These are phyloP conservation scores for Bagarius yarrelli DNA, from an alignment of 2,113 vertebrate species.

Conservation along the genomic window DNA sequence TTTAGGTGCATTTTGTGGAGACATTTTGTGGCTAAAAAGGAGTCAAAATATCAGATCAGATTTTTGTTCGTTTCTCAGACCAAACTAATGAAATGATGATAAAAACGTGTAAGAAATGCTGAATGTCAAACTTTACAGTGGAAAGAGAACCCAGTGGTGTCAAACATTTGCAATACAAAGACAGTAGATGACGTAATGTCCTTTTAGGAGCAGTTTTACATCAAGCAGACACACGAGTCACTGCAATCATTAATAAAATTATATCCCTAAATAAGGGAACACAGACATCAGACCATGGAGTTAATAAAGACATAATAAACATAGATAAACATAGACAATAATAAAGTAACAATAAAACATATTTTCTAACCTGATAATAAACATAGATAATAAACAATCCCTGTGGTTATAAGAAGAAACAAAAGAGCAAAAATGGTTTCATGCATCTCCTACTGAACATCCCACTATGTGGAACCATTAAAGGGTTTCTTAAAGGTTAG, in stretches of 20 bases:
- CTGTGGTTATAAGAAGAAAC: neutral
- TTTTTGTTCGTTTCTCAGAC: neutral
- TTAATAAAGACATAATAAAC: too few species aligned
- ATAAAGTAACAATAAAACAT: too few species aligned
- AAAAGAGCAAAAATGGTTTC: too few species aligned
- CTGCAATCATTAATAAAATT: neutral
- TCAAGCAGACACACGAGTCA: neutral
- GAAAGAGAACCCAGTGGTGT: neutral
- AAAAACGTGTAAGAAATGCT: neutral
- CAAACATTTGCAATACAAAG: neutral
- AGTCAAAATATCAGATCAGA: neutral
- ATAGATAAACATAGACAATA: too few species aligned
- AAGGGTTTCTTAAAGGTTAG: neutral
- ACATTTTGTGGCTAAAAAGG: neutral
- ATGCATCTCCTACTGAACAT: too few species aligned
- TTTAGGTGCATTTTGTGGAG: neutral
- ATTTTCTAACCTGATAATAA: too few species aligned
- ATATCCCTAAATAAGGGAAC: neutral
- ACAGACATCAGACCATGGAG: neutral
- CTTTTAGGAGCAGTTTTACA: neutral
- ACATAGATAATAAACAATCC: too few species aligned
- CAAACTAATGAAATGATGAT: neutral
- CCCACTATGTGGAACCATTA: too few species aligned
- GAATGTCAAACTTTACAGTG: neutral
- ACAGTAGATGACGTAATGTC: neutral